Conservation (phyloP, 2,113 vertebrate species). For the Clarias macrocephalus region DNA sequence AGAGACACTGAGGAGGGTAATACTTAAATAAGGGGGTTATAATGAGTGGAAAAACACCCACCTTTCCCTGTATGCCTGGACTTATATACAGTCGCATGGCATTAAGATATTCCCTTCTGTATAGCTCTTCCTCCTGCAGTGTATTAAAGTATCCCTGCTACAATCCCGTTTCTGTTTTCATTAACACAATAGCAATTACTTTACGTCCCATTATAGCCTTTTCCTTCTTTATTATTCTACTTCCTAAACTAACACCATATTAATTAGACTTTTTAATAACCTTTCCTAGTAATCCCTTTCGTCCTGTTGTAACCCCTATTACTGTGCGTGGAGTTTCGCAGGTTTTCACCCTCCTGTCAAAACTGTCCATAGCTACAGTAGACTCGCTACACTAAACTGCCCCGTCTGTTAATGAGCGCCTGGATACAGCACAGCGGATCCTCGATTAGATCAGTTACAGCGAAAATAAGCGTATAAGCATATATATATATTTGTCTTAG, state of each 20-base stretch:
- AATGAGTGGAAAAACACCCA: background rate
- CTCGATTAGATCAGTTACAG: no score
- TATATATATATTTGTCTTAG: background rate
- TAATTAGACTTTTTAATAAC: background rate
- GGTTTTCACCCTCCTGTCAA: background rate
- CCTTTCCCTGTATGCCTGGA: background rate
- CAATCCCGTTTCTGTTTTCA: background rate
- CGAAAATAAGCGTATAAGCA: background rate
- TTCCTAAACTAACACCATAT: background rate
- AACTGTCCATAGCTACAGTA: no score
- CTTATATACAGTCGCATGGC: background rate
- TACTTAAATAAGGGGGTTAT: background rate
- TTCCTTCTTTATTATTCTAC: background rate
- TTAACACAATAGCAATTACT: no score
- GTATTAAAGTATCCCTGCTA: no score
- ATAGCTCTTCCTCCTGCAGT: no score
- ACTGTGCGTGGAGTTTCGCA: background rate
- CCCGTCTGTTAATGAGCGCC: no score
- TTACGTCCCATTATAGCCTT: background rate
- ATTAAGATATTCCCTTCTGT: background rate
- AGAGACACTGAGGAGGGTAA: background rate
- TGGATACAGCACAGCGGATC: no score
- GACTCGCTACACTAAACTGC: no score
- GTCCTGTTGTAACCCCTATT: background rate
- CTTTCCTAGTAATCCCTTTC: background rate